Evolutionary conservation across 2,113 vertebrate species (phyloP), one percentile per base, ranked within the genome.

Genomic region (Microcebus griseorufus): DNA sequence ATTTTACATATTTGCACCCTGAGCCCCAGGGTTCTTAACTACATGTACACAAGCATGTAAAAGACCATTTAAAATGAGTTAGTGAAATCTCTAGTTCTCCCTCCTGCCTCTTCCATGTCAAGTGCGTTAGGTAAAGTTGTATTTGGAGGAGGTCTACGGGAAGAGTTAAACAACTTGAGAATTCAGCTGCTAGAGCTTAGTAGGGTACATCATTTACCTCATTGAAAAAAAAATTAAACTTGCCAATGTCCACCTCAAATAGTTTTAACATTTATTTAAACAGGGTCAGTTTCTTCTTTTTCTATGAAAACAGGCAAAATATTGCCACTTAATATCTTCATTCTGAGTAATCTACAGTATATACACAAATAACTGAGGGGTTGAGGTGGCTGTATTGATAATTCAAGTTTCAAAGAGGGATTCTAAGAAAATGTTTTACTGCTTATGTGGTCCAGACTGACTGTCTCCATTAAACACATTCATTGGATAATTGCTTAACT

Each of bases 391-490:
- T 32, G 17, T 93, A 60, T 85, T 88, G 97, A 94, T 96, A 92
- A 96, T 65, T 93, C 90, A 72, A 70, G 64, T 93, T 96, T 95
- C 62, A 53, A 88, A 97, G 96, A 75, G 10, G 62, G 48, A 88
- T 88, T 97, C 84, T 97, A 78, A 95, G 92, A 97, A 97, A 94
- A 88, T 87, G 48, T 79, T 95, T 97, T 95, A 85, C 55, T 72
- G 53, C 81, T 95, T 94, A 53, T 75, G 51, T 95, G 93, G 88
- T 95, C 93, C 95, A 97, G 97, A 97, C 97, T 96, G 83, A 92
- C 93, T 96, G 97, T 96, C 96, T 98, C 92, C 93, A 96, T 96
- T 96, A 93, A 97, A 95, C 76, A 93, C 95, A 93, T 91, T 95
- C 90, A 91, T 83, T 95, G 90, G 76, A 88, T 97, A 97, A 95